Conservation (phyloP, 2,113 vertebrate species). For the Rattus rattus region DNA sequence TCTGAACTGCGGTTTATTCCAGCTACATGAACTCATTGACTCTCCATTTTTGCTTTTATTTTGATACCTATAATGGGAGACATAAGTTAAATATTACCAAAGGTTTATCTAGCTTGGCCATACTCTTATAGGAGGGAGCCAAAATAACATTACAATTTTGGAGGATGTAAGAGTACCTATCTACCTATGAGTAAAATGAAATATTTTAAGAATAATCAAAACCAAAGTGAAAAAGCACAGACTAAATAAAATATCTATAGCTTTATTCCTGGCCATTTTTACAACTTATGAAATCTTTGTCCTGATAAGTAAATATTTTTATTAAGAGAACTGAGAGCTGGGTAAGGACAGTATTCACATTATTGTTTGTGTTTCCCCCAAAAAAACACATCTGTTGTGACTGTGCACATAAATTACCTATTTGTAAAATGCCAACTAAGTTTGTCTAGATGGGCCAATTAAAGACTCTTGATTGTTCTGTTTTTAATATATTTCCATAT, state of each 20-base stretch:
- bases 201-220: background rate
- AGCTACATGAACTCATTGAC: background rate
- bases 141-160: background rate
- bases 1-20: background rate
- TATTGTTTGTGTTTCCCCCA: background rate
- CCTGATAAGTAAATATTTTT: background rate
- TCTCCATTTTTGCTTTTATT: background rate
- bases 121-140: background rate
- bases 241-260: background rate
- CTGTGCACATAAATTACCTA: background rate
- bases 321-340: background rate
- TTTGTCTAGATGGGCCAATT: background rate
- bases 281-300: conserved; percentile 5
- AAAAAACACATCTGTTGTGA: background rate
- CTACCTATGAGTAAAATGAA: background rate
- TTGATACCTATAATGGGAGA: background rate
- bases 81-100: background rate
- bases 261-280: background rate
- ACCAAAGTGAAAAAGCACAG: background rate
- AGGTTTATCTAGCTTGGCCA: background rate
- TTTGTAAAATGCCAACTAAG: background rate
- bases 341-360: background rate
- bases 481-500: conserved; percentile 15
- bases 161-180: background rate
- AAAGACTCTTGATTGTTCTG: background rate